Evolutionary conservation across 2,888 invertebrate species (phyloP).

Genomic region (Galerucella pusilla): DNA sequence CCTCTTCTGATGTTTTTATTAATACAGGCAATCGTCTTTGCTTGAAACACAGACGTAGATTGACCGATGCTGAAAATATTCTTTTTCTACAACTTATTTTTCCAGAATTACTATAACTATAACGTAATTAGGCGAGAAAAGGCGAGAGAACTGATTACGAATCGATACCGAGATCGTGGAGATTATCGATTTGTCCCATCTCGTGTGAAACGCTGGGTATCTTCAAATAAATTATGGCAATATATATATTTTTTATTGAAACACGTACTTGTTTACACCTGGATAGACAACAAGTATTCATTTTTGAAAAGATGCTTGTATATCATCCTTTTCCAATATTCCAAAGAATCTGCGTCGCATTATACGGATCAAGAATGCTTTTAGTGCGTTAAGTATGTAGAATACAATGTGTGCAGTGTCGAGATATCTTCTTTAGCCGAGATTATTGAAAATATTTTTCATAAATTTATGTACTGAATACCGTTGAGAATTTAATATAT

Average conservation of each 20-base stretch:
- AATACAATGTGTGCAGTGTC: constrained; percentile 19
- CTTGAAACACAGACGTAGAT: no score
- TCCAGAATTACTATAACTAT: no score
- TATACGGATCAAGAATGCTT: constrained; percentile 25
- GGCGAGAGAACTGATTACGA: no score
- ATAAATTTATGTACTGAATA: constrained; percentile 18
- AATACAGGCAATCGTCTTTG: no score
- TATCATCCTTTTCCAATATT: constrained; percentile 10
- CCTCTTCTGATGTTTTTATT: no score
- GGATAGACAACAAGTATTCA: neutral
- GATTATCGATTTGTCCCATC: no score
- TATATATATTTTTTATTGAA: neutral
- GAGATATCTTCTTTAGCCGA: constrained; percentile 22
- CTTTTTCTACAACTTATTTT: no score
- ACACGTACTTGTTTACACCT: neutral
- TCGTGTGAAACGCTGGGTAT: no score
- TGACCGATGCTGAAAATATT: no score
- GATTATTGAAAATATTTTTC: constrained; percentile 28
- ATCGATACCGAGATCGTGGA: no score
- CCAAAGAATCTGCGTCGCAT: constrained; percentile 10
- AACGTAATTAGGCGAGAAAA: no score
- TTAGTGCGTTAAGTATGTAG: constrained; percentile 17
- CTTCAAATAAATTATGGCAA: no score
- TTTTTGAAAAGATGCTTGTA: neutral
- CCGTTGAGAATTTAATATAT: neutral